Percentiles rank a stretch among this genome's conserved stretches.
Conservation (phyloP, 2,113 vertebrate genomes). For the Tursiops truncatus region DNA sequence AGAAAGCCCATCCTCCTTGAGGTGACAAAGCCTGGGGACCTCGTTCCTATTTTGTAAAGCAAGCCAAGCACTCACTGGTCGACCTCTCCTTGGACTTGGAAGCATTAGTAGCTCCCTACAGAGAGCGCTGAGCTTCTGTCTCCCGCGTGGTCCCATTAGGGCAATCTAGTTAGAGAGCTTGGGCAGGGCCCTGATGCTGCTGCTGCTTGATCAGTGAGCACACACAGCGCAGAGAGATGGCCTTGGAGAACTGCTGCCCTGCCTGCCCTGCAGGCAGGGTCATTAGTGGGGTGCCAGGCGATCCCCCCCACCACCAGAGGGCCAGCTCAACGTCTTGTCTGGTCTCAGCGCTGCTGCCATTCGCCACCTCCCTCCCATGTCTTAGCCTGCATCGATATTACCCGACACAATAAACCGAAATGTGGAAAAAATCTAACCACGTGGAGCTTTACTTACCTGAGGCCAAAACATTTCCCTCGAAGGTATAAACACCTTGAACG, state of each 20-base stretch:
- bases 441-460: not conserved
- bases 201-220: not conserved
- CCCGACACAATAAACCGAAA: too few species aligned
- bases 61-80: accelerated
- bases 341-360: not conserved
- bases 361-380: not conserved
- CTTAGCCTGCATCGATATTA: not conserved
- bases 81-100: not conserved
- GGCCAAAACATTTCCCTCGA: not conserved
- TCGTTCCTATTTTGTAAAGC: not conserved
- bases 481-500: not conserved
- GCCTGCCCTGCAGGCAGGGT: not conserved
- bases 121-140: not conserved
- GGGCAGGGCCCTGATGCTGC: not conserved
- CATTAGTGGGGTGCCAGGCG: not conserved
- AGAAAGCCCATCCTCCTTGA: not conserved
- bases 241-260: not conserved
- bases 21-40: not conserved
- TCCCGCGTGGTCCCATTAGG: not conserved
- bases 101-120: not conserved
- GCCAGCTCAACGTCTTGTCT: not conserved
- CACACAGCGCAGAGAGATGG: not conserved
- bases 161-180: not conserved
- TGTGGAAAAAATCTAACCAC: not conserved
- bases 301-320: accelerated